Evolutionary conservation across 2,888 invertebrate genomes (phyloP), one percentile per base, ranked within the genome.

Genomic region (Harpagoxenus sublaevis): DNA sequence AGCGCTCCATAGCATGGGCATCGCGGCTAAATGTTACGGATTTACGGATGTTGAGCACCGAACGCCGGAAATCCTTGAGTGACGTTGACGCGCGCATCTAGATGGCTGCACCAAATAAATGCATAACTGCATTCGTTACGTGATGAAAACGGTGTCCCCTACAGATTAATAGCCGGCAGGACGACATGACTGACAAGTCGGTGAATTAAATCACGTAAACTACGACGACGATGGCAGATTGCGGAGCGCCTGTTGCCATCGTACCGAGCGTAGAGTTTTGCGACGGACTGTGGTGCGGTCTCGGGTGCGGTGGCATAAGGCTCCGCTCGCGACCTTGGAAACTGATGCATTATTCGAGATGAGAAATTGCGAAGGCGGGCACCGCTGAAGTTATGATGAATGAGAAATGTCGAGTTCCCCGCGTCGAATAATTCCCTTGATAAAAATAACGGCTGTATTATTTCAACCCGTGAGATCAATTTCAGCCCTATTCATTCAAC

Each of bases 11-110:
- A 62, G 12, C 35, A n/a, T 35, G 10, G 10, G 60, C 70, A 62
- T 73, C 79, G 45, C 63, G 45, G 73, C 63, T 84, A 71, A 84
- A 86, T 71, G 70, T 35, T 65, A 87, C 89, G 88, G 89, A 89
- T 88, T 85, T 78, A 89, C 86, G 89, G 89, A 83, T 87, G 83
- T 86, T 89, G 87, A 89, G 35, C 89, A 89, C 88, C 75, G 75
- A 86, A 87, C 81, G 71, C 86, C 87, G 88, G 89, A 88, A 89
- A 89, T 88, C 88, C 88, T 88, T 89, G 88, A 86, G 73, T 51
- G 84, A 77, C 77, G 84, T 89, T 88, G 84, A 88, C 86, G 84
- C 86, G 88, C 75, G 42, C 86, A 84, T 87, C 79, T 79, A 88
- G 88, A 88, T 84, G 86, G 82, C 81, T 84, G 84, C 87, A 83